Conservation (phyloP, 2,888 invertebrate species). For the Tromatobia lineatoria region DNA sequence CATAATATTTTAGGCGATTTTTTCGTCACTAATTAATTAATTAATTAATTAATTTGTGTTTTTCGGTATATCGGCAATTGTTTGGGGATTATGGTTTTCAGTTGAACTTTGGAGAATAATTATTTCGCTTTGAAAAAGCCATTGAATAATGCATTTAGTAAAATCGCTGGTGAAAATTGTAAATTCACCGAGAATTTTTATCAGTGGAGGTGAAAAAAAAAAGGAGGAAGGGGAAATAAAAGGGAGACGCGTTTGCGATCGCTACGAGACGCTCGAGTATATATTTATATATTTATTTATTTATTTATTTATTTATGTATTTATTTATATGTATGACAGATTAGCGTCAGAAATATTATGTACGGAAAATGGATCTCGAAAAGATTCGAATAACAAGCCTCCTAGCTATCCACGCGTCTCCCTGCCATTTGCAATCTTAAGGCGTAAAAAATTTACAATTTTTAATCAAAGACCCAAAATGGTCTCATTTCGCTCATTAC, state of each 20-base stretch:
- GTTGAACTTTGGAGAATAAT: not conserved
- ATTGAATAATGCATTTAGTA: not conserved
- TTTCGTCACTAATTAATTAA: no score
- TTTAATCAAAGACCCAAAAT: constrained; percentile 11
- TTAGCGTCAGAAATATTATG: not conserved
- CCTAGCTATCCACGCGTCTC: constrained; percentile 40
- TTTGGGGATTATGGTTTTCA: not conserved
- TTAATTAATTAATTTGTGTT: not conserved
- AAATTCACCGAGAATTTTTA: not conserved
- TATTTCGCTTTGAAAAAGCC: not conserved
- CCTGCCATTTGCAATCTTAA: constrained; percentile 45
- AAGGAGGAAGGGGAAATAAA: constrained; percentile 29
- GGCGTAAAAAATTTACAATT: constrained; percentile 12
- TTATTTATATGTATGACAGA: constrained; percentile 4
- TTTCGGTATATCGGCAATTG: not conserved
- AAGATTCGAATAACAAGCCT: constrained; percentile 3
- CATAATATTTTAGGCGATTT: not conserved
- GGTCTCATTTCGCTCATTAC: constrained; percentile 32
- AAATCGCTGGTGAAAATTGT: not conserved
- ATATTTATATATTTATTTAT: constrained; percentile 52
- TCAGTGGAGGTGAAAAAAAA: constrained; percentile 10
- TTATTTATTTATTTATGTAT: constrained; percentile 54
- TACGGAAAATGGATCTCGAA: constrained; percentile 21
- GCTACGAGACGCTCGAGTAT: constrained; percentile 43
- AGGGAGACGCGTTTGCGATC: constrained; percentile 46